Base-by-base conservation (phyloP, 2,113 vertebrate genomes). In the Indicator maculatus region DNA sequence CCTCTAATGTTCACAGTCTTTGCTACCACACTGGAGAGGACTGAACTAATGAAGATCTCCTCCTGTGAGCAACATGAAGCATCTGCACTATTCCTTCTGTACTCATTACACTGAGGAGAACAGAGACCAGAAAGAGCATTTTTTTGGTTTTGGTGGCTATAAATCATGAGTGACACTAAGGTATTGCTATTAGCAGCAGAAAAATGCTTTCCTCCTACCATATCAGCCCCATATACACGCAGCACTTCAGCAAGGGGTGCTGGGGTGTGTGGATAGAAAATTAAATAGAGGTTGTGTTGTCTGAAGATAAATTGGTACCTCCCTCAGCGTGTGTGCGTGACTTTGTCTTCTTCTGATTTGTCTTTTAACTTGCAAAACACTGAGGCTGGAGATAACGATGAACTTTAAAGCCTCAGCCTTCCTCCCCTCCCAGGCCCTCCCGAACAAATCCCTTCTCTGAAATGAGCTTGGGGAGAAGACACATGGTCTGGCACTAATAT, bases 401-500 rank as follows among this genome's bases (percentile, higher is more conserved):
- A 86, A 84, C 83, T 95, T 95, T 90, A 88, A 84, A 95, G 88
- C 60, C 45, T 31, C 79, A 79, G 81, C 70, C 86, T 93, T 72
- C 65, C 67, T 93, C 76, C 83, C 83, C 89, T 97, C 91, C 61
- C 82, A 74, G 90, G 66, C 61, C 82, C 83, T 86, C 71, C 86
- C 92, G 70, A 93, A 45, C 82, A 93, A 95, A 87, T 94, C 87
- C 19, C 31, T 60, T 84, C 61, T 83, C 88, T 88, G 77, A 94
- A 86, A 92, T 58, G 82, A 95, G 82, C 95, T 93, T 66, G 67
- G 90, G 84, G 83, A 26, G 33, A 81, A 94, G 93, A 97, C 94
- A 91, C 95, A 90, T 85, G 56, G 85, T 86, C 93, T 97, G 96
- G 88, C 93, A 96, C 81, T 70, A 94, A 75, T 82, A 95, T 89